Evolutionary conservation across 2,113 vertebrate species (phyloP).

Genomic region (Hepsetus odoe): DNA sequence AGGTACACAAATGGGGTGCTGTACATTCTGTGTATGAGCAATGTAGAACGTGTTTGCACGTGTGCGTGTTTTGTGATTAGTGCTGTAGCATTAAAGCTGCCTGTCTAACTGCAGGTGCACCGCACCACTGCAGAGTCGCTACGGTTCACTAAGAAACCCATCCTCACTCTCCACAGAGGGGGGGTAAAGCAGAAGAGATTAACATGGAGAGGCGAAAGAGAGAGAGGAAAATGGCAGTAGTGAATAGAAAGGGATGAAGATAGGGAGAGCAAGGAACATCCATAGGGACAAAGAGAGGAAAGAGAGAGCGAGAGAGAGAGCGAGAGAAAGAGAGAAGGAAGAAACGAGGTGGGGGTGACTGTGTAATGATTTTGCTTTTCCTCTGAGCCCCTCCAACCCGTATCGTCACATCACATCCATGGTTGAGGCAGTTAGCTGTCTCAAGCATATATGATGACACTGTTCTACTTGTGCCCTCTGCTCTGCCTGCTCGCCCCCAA

Average conservation of each 20-base stretch:
- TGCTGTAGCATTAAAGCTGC: conserved; percentile 31
- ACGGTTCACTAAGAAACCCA: conserved; percentile 50
- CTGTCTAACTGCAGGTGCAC: conserved; percentile 49
- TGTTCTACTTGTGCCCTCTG: not conserved
- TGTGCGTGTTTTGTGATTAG: conserved; percentile 25
- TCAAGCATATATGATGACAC: not conserved
- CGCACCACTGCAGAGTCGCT: conserved; percentile 53
- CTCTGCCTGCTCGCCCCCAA: not conserved
- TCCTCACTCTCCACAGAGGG: conserved; percentile 35
- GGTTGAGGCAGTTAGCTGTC: conserved; percentile 9
- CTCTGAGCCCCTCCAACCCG: conserved; percentile 13
- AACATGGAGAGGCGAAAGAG: not conserved
- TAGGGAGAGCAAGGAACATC: conserved; percentile 5
- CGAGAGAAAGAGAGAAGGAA: conserved; percentile 30
- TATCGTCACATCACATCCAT: conserved; percentile 10
- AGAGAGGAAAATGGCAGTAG: conserved; percentile 1
- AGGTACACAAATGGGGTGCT: not conserved
- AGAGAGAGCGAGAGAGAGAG: not conserved
- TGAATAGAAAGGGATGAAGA: too few species aligned
- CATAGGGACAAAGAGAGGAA: not conserved
- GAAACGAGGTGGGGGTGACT: conserved; percentile 65
- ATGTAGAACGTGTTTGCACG: not conserved
- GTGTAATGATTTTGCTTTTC: conserved; percentile 69
- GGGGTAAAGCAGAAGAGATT: too few species aligned
- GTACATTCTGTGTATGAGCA: not conserved